Percentiles rank a stretch among this genome's conserved stretches.
phyloP scores from a whole-genome alignment of 1,140 invertebrate species.

The Drosophila arawakana region DNA sequence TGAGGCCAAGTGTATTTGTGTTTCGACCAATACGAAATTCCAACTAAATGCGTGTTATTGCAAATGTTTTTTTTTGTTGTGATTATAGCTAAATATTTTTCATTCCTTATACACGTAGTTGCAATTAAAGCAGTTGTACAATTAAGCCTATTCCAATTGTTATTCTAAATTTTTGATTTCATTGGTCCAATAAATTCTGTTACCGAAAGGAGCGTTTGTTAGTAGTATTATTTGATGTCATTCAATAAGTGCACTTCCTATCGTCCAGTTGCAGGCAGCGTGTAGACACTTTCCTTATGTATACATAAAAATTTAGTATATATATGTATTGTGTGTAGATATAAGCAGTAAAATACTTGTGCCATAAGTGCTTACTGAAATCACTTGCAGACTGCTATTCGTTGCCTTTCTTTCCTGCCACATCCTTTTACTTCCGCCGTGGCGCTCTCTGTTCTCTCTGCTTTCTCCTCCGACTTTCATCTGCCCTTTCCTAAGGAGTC shows the following conservation, averaged over 20 bases:
- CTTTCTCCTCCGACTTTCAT: not conserved
- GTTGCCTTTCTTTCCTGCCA: constrained; percentile 17
- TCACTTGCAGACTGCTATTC: constrained; percentile 62
- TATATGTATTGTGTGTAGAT: constrained; percentile 16
- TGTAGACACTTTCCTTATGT: constrained; percentile 40
- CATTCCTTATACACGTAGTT: constrained; percentile 14
- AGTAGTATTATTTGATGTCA: constrained; percentile 21
- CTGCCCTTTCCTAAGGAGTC: constrained; percentile 4
- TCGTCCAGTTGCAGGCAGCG: constrained; percentile 45
- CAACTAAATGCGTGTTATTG: constrained; percentile 11
- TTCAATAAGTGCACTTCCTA: constrained; percentile 49
- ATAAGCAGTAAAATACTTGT: constrained; percentile 53
- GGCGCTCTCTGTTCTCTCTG: constrained; percentile 5
- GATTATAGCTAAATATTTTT: constrained; percentile 17
- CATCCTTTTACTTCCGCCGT: constrained; percentile 47
- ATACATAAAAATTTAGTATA: constrained; percentile 11
- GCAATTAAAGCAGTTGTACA: constrained; percentile 11
- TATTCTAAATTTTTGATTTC: not conserved
- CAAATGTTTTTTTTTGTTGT: not conserved
- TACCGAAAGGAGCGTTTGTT: not conserved
- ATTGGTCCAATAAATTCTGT: not conserved
- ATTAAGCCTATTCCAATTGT: constrained; percentile 12
- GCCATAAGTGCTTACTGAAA: constrained; percentile 75
- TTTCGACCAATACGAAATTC: not conserved
- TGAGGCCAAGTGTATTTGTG: constrained; percentile 7